Percentiles rank a stretch among this genome's conserved stretches.
phyloP scores from a whole-genome alignment of 2,797 vertebrate species.

The Neopelma chrysocephalum region DNA sequence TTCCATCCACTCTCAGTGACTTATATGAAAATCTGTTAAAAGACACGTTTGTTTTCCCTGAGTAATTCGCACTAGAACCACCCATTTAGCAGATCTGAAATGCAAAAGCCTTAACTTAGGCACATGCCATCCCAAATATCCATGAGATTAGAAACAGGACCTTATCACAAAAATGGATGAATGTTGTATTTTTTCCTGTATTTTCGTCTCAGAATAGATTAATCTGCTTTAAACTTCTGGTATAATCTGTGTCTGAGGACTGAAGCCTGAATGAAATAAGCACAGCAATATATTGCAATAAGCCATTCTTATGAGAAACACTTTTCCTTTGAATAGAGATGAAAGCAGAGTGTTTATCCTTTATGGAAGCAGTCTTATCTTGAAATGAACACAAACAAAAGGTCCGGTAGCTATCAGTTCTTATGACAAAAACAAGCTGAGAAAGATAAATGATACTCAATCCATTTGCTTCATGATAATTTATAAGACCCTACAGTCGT shows the following conservation, averaged over 20 bases:
- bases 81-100: neutral
- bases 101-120: neutral
- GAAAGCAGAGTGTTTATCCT: neutral
- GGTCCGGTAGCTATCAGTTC: neutral
- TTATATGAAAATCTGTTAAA: neutral
- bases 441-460: neutral
- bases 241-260: neutral
- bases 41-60: neutral
- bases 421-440: neutral
- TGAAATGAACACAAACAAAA: neutral
- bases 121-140: neutral
- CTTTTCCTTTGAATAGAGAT: neutral
- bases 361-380: neutral
- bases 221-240: neutral
- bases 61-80: neutral
- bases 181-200: neutral
- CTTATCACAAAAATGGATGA: neutral
- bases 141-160: neutral
- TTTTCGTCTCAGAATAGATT: neutral
- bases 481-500: neutral
- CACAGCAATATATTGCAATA: neutral
- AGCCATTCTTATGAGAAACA: neutral
- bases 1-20: neutral
- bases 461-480: neutral
- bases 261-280: neutral